These are phyloP conservation scores for Archilochus colubris DNA, from an alignment of 2,113 vertebrate species.

Conservation along the genomic window DNA sequence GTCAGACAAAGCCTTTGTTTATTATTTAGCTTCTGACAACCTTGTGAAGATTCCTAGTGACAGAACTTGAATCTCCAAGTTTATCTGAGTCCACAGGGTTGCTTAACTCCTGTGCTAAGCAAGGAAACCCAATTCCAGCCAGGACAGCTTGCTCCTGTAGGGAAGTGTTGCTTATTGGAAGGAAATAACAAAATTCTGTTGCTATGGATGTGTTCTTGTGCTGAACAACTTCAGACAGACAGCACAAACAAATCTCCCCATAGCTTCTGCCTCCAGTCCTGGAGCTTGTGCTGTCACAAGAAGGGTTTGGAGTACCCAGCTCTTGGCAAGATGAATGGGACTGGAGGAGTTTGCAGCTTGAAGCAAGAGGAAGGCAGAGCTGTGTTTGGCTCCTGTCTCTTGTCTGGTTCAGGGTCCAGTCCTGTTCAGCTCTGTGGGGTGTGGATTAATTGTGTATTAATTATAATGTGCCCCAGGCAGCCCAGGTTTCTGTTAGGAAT, in stretches of 20 bases:
- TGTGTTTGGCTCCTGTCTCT: neutral
- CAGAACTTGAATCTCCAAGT: neutral
- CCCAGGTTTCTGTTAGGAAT: neutral
- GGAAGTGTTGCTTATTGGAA: rapidly evolving
- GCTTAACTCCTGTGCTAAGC: neutral
- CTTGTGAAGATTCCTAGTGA: neutral
- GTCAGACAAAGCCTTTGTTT: neutral
- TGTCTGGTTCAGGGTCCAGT: neutral
- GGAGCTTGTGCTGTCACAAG: neutral
- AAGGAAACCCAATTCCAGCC: neutral
- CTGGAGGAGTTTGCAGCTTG: neutral
- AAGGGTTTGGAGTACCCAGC: neutral
- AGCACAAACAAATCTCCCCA: neutral
- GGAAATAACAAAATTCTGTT: neutral
- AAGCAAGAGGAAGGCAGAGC: neutral
- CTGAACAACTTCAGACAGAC: neutral
- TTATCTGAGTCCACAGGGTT: neutral
- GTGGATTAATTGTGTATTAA: neutral
- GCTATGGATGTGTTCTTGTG: neutral
- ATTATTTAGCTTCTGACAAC: neutral
- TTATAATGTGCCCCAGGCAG: neutral
- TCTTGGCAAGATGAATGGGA: neutral
- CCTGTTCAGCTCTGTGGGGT: neutral
- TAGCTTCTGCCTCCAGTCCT: neutral
- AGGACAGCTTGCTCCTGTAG: neutral